Percentiles rank a stretch among this genome's conserved stretches.
phyloP scores from a whole-genome alignment of 2,113 vertebrate species.

The Procavia capensis region DNA sequence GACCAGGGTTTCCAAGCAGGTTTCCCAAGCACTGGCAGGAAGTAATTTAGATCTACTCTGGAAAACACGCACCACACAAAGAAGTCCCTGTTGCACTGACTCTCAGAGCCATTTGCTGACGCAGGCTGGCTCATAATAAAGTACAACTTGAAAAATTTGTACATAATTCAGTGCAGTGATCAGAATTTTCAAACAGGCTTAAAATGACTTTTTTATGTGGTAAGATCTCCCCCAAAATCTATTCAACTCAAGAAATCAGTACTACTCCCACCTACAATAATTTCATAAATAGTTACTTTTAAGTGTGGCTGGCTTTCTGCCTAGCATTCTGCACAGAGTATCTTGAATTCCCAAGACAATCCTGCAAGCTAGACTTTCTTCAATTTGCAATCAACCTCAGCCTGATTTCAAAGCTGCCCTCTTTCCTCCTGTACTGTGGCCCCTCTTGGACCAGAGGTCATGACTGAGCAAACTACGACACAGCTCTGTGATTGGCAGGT shows the following conservation, averaged over 20 bases:
- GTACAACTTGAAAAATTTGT: constrained; percentile 51
- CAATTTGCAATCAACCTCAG: not conserved
- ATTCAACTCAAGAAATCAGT: not conserved
- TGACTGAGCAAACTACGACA: too few species aligned
- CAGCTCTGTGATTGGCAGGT: not conserved
- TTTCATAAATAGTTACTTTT: not conserved
- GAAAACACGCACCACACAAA: not conserved
- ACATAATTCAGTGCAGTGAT: not conserved
- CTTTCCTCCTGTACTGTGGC: fast-evolving
- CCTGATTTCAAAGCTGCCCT: not conserved
- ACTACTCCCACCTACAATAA: not conserved
- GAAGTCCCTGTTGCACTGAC: not conserved
- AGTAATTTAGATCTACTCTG: not conserved
- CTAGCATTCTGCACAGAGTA: not conserved
- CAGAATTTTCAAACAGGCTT: constrained; percentile 11
- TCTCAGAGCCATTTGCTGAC: not conserved
- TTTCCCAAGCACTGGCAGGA: not conserved
- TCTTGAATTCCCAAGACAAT: not conserved
- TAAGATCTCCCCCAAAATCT: not conserved
- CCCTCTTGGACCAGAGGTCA: not conserved
- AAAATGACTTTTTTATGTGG: constrained; percentile 25
- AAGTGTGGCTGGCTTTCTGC: not conserved
- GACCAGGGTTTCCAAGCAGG: too few species aligned
- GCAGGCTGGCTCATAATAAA: not conserved
- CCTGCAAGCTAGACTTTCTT: not conserved